Evolutionary conservation across 2,888 invertebrate species (phyloP).

Genomic region (Cantharis nigra): DNA sequence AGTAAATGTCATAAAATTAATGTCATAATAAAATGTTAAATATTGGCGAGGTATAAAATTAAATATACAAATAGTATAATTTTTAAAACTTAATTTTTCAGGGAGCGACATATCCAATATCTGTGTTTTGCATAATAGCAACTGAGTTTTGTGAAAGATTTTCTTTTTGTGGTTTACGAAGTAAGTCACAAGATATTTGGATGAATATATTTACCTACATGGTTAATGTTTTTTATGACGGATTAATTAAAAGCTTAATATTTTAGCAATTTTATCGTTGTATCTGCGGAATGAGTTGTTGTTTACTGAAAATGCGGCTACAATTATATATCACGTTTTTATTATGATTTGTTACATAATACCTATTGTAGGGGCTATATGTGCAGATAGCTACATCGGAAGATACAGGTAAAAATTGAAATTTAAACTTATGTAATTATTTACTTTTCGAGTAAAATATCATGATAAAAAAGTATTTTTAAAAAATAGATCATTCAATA

Average conservation of each 20-base stretch:
- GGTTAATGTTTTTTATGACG: not conserved
- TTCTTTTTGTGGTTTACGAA: conserved; percentile 80
- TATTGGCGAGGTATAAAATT: not conserved
- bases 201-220: too few relatives aligned
- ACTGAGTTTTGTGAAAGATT: conserved; percentile 88
- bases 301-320: conserved; percentile 69
- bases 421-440: not conserved
- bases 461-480: too few relatives aligned
- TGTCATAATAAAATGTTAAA: not conserved
- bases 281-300: conserved; percentile 73
- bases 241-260: not conserved
- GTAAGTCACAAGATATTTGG: conserved; percentile 56
- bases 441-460: too few relatives aligned
- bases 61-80: not conserved
- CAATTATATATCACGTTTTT: conserved; percentile 77
- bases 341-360: conserved; percentile 78
- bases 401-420: conserved; percentile 62
- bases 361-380: conserved; percentile 74
- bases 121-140: conserved; percentile 80
- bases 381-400: conserved; percentile 80
- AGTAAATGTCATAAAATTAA: not conserved
- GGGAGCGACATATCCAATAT: conserved; percentile 61
- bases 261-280: conserved; percentile 76
- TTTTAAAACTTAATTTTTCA: conserved; percentile 26
- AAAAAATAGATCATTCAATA: too few relatives aligned